phyloP scores from a whole-genome alignment of 2,113 vertebrate species.

The Sinocyclocheilus anophthalmus region DNA sequence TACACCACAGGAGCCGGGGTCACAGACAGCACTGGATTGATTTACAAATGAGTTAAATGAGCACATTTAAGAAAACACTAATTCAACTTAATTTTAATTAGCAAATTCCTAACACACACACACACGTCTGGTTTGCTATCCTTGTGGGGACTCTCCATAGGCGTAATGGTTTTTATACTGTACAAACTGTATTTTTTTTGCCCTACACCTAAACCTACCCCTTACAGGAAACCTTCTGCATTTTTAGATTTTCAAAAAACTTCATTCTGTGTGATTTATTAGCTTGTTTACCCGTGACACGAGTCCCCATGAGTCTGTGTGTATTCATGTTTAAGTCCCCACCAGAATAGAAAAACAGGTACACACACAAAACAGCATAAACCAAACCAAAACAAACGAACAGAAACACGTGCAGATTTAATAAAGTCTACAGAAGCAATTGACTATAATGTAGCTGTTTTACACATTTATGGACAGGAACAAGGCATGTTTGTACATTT shows the following conservation, averaged over 20 bases:
- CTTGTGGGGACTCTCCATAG: too few relatives aligned
- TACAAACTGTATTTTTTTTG: too few relatives aligned
- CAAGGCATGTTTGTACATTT: neutral
- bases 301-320: too few relatives aligned
- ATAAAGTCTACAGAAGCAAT: neutral
- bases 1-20: conserved; percentile 15
- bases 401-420: neutral
- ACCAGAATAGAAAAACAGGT: too few relatives aligned
- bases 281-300: too few relatives aligned
- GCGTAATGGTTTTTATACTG: too few relatives aligned
- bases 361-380: neutral
- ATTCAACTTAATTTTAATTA: neutral
- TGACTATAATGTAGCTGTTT: neutral
- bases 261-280: too few relatives aligned
- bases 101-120: neutral
- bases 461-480: neutral
- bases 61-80: neutral
- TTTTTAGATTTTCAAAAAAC: too few relatives aligned
- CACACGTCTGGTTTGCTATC: too few relatives aligned
- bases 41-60: neutral
- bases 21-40: neutral
- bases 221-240: too few relatives aligned
- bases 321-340: too few relatives aligned
- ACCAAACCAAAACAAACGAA: neutral
- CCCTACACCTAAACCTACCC: too few relatives aligned